Percentiles rank a stretch among this genome's conserved stretches.
These are phyloP conservation scores for Ochropacha duplaris DNA, from an alignment of 2,888 invertebrate species.

Conservation along the genomic window DNA sequence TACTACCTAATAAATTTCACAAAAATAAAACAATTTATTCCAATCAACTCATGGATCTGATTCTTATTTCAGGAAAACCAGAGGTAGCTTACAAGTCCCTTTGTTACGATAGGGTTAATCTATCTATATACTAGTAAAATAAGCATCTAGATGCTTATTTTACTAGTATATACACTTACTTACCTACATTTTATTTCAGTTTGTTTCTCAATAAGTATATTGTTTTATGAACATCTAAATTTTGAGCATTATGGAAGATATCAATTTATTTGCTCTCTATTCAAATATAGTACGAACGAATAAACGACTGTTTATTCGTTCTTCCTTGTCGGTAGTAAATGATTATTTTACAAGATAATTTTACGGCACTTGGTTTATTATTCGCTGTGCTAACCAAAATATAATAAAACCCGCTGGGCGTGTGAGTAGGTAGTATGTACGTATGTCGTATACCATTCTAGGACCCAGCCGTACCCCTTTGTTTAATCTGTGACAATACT, in stretches of 20 bases:
- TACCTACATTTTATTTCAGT: no score
- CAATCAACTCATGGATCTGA: no score
- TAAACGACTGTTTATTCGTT: not conserved
- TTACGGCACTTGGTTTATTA: not conserved
- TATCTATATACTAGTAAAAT: no score
- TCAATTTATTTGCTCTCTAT: not conserved
- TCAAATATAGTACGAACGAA: not conserved
- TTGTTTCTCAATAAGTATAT: not conserved
- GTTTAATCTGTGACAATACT: constrained; percentile 8
- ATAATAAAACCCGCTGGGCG: constrained; percentile 6
- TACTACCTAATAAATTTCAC: no score
- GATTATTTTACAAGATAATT: not conserved
- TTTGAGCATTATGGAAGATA: not conserved
- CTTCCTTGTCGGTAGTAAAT: not conserved
- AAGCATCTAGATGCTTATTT: no score
- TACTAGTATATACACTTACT: not conserved
- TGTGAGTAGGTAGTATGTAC: not conserved
- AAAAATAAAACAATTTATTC: no score
- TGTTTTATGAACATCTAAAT: not conserved
- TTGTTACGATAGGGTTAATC: no score
- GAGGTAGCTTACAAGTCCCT: no score
- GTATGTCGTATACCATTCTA: not conserved
- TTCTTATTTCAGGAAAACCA: no score
- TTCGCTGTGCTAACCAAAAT: not conserved
- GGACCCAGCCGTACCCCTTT: constrained; percentile 3